Conservation (phyloP, 2,888 invertebrate species). For the Micoletzkya japonica region DNA sequence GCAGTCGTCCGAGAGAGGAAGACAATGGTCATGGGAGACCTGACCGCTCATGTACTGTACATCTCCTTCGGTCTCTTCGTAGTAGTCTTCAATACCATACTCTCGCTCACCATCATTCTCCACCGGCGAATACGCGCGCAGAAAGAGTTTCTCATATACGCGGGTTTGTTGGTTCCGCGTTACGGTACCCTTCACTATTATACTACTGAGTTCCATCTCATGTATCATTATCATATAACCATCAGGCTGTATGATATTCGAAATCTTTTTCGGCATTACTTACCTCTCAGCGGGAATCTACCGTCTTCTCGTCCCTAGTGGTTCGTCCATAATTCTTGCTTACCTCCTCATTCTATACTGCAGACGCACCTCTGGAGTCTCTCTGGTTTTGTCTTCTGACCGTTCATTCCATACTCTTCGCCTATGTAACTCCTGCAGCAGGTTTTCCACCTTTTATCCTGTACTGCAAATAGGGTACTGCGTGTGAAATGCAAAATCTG, state of each 20-base stretch:
- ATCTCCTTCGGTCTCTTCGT: constrained; percentile 6
- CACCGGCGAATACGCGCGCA: constrained; percentile 14
- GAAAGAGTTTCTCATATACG: constrained; percentile 26
- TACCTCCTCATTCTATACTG: too few species aligned
- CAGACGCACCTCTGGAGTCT: too few species aligned
- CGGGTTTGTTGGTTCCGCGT: constrained; percentile 8
- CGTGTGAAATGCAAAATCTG: too few species aligned
- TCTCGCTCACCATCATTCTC: background rate
- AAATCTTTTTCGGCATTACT: constrained; percentile 18
- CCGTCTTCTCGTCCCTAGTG: constrained; percentile 7
- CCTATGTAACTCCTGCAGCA: constrained; percentile 9
- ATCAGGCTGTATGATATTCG: constrained; percentile 21
- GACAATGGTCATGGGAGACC: too few species aligned
- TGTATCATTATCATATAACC: background rate
- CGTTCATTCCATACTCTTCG: constrained; percentile 17
- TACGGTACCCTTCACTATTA: too few species aligned
- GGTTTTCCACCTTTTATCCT: too few species aligned
- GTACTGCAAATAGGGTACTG: too few species aligned
- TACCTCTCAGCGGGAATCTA: constrained; percentile 17
- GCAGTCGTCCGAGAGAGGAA: too few species aligned
- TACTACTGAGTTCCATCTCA: background rate
- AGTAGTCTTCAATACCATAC: constrained; percentile 2
- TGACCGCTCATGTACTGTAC: constrained; percentile 7
- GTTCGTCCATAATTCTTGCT: too few species aligned
- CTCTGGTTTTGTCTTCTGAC: constrained; percentile 22